Evolutionary conservation across 2,113 vertebrate species (phyloP).

Genomic region (Gymnocephalus cernua): DNA sequence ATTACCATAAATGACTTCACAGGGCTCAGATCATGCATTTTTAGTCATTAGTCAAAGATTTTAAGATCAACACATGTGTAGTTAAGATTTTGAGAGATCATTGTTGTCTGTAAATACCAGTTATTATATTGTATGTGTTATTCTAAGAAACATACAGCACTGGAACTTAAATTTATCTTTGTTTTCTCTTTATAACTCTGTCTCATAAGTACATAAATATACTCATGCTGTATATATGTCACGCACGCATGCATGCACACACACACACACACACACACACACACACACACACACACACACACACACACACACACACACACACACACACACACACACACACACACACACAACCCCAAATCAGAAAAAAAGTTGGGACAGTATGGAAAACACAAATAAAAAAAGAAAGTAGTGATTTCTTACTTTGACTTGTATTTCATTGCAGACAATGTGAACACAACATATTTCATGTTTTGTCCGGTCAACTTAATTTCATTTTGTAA

Average conservation of each 20-base stretch:
- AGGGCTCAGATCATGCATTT: background rate
- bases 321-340: no score
- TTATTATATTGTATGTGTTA: background rate
- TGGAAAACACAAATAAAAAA: no score
- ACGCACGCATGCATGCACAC: no score
- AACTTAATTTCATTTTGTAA: no score
- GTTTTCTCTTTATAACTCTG: background rate
- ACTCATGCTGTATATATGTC: background rate
- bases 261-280: background rate
- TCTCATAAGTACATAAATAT: background rate
- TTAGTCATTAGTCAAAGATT: background rate
- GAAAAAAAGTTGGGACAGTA: no score
- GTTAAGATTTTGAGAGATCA: background rate
- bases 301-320: no score
- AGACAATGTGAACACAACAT: no score
- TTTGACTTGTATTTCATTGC: no score
- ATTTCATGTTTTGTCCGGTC: no score
- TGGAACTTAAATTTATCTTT: background rate
- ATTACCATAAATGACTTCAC: background rate
- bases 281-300: background rate
- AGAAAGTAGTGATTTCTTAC: no score
- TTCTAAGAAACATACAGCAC: background rate
- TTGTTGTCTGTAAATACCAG: background rate
- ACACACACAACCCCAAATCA: no score
- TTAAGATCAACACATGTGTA: background rate